phyloP scores from a whole-genome alignment of 37 sponge, comb jelly and placozoan genomes.

The Eunapius fragilis region DNA sequence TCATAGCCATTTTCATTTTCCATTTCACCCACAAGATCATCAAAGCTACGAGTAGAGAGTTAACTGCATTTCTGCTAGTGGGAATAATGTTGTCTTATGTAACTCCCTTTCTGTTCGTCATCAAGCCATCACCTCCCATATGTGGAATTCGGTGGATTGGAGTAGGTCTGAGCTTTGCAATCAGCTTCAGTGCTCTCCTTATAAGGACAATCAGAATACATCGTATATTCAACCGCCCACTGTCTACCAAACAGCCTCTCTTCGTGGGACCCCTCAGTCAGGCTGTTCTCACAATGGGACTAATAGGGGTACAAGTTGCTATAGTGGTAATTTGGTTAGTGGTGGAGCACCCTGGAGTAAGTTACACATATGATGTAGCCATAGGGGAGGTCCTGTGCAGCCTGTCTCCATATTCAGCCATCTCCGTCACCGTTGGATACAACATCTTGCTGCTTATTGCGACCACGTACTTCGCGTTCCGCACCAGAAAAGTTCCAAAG shows the following conservation, averaged over 20 bases:
- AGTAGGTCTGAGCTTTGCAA: constrained; percentile 25
- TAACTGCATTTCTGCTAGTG: constrained; percentile 51
- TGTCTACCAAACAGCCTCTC: background rate
- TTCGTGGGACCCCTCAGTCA: background rate
- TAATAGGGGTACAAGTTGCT: background rate
- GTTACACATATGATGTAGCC: background rate
- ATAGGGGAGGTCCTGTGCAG: constrained; percentile 32
- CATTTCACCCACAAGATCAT: constrained; percentile 37
- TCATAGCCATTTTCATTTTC: constrained; percentile 43
- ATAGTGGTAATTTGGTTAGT: background rate
- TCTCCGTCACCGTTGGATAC: constrained; percentile 38
- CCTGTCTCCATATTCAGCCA: constrained; percentile 22
- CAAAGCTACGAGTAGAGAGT: constrained; percentile 81
- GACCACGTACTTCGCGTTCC: constrained; percentile 63
- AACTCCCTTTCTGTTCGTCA: constrained; percentile 46
- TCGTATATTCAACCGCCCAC: constrained; percentile 56
- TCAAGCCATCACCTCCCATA: constrained; percentile 30
- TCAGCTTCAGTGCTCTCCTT: constrained; percentile 55
- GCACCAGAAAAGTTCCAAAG: constrained; percentile 59
- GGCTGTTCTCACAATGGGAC: background rate
- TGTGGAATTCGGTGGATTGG: constrained; percentile 54
- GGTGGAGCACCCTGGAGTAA: background rate
- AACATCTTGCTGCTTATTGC: constrained; percentile 44
- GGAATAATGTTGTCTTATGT: constrained; percentile 54
- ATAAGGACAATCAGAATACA: constrained; percentile 69